phyloP scores from a whole-genome alignment of 1,140 invertebrate species.

The Gonioctena quinquepunctata region DNA sequence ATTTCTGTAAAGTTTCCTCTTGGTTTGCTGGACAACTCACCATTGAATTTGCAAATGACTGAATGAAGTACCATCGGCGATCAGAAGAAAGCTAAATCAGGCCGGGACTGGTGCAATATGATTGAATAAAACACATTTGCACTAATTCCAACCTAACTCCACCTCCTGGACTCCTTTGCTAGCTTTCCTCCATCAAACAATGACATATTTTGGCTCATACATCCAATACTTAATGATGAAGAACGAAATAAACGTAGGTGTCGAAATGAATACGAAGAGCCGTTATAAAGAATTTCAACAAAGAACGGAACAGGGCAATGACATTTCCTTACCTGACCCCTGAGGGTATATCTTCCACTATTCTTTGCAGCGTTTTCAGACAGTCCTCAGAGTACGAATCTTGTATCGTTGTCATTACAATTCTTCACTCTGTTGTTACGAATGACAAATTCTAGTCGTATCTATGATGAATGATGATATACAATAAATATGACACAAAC shows the following conservation, averaged over 20 bases:
- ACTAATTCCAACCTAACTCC: constrained; percentile 35
- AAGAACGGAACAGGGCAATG: constrained; percentile 36
- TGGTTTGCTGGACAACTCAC: too few relatives aligned
- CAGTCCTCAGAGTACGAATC: neutral
- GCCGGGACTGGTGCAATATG: constrained; percentile 51
- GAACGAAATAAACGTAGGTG: constrained; percentile 26
- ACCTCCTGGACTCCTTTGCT: neutral
- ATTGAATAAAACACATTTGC: constrained; percentile 39
- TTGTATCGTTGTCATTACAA: neutral
- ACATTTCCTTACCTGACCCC: constrained; percentile 36
- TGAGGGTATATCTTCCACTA: constrained; percentile 30
- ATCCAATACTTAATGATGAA: neutral
- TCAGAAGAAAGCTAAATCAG: constrained; percentile 29
- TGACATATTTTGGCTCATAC: neutral
- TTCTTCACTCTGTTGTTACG: neutral
- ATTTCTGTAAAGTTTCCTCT: too few relatives aligned
- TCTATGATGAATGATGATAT: neutral
- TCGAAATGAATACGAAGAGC: constrained; percentile 33
- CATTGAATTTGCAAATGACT: too few relatives aligned
- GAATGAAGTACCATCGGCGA: neutral
- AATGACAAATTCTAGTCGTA: neutral
- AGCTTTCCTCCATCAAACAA: neutral
- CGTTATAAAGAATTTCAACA: constrained; percentile 40
- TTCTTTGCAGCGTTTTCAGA: neutral
- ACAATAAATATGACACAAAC: neutral